Evolutionary conservation across 2,797 vertebrate genomes (phyloP).

Genomic region (Ibycter americanus): DNA sequence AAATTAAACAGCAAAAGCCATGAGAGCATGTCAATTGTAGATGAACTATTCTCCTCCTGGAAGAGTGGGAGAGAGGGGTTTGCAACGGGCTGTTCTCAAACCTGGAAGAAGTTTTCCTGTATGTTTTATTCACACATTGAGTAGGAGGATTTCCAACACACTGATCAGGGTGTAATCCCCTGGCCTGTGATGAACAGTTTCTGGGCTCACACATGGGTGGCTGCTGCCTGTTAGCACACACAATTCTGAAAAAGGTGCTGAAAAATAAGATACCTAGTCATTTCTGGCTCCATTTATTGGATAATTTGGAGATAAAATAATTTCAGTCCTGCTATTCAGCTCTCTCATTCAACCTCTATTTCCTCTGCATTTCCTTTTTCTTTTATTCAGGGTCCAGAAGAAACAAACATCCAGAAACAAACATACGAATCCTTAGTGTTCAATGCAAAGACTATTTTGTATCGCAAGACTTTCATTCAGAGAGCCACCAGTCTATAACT

Average conservation of each 20-base stretch:
- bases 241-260: neutral
- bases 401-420: neutral
- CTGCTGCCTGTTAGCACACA: neutral
- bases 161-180: accelerated
- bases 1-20: neutral
- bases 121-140: neutral
- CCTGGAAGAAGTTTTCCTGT: neutral
- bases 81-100: neutral
- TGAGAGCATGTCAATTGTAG: neutral
- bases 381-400: neutral
- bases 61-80: neutral
- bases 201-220: accelerated
- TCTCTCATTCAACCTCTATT: neutral
- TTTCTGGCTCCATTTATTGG: neutral
- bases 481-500: neutral
- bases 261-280: neutral
- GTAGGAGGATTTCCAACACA: neutral
- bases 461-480: neutral
- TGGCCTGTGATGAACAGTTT: accelerated
- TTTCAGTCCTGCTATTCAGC: neutral
- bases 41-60: neutral
- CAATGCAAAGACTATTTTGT: neutral
- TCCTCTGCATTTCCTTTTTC: neutral
- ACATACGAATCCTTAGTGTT: neutral
- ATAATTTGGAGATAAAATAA: neutral